These are phyloP conservation scores for Wasmannia auropunctata DNA, from an alignment of 1,140 invertebrate genomes.

Conservation along the genomic window DNA sequence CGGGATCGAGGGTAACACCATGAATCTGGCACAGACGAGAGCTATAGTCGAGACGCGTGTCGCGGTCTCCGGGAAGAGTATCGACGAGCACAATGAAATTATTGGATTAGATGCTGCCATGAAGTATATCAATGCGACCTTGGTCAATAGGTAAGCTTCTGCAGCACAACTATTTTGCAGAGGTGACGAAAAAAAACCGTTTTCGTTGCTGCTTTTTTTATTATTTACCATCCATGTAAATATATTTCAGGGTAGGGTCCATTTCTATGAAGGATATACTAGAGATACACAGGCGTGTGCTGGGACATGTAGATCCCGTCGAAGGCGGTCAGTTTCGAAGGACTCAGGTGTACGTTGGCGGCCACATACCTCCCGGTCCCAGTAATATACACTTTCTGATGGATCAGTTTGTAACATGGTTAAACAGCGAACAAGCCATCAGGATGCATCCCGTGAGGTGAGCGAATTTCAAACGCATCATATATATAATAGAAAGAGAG, in stretches of 20 bases:
- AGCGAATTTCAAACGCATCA: constrained; percentile 63
- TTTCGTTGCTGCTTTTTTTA: background rate
- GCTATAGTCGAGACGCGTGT: constrained; percentile 97
- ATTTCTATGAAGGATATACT: constrained; percentile 93
- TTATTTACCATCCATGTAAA: background rate
- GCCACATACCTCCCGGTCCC: constrained; percentile 95
- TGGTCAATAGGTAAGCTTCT: constrained; percentile 88
- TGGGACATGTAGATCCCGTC: constrained; percentile 97
- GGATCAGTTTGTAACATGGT: constrained; percentile 95
- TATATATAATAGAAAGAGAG: no score
- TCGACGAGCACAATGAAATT: constrained; percentile 98
- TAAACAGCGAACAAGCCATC: constrained; percentile 94
- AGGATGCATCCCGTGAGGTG: constrained; percentile 95
- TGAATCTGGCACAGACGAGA: constrained; percentile 96
- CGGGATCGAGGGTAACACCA: constrained; percentile 98
- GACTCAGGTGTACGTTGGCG: constrained; percentile 96
- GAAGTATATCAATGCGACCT: constrained; percentile 97
- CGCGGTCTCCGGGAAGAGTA: constrained; percentile 96
- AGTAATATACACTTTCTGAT: constrained; percentile 93
- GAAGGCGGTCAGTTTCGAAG: constrained; percentile 93
- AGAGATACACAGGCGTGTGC: constrained; percentile 95
- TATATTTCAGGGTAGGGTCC: constrained; percentile 75
- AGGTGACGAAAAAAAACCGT: constrained; percentile 1
- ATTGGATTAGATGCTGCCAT: constrained; percentile 97
- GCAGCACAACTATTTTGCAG: background rate